phyloP scores from a whole-genome alignment of 1,140 invertebrate species.

The Monomorium pharaonis region DNA sequence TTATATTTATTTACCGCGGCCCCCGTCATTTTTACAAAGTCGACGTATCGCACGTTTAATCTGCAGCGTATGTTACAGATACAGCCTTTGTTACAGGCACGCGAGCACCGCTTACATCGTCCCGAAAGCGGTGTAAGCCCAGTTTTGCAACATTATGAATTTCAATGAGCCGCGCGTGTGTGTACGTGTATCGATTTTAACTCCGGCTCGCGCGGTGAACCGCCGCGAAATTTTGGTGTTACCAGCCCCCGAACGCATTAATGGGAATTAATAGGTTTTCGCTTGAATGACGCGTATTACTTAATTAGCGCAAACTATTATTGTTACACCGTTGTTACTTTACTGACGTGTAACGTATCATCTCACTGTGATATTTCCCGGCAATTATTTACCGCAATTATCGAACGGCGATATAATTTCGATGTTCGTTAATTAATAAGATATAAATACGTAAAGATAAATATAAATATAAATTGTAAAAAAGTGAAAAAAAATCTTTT shows the following conservation, averaged over 20 bases:
- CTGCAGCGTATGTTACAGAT: conserved; percentile 23
- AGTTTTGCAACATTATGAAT: conserved; percentile 54
- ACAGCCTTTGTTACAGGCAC: conserved; percentile 36
- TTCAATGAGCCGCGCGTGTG: conserved; percentile 23
- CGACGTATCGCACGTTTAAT: conserved; percentile 27
- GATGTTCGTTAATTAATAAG: not conserved
- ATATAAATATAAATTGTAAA: no score
- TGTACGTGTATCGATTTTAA: conserved; percentile 19
- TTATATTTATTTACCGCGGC: not conserved
- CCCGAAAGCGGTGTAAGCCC: conserved; percentile 35
- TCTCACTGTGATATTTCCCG: not conserved
- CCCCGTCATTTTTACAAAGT: not conserved
- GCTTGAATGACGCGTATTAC: not conserved
- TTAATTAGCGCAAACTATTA: conserved; percentile 23
- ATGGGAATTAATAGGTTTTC: conserved; percentile 20
- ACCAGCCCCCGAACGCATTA: not conserved
- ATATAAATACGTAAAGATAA: no score
- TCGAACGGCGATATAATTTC: not conserved
- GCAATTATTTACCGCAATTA: not conserved
- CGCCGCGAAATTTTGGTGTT: conserved; percentile 33
- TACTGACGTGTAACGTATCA: not conserved
- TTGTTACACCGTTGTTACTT: not conserved
- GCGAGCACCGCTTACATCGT: conserved; percentile 24
- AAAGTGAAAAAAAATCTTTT: no score
- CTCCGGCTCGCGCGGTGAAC: not conserved